A percentile compares a stretch with the other conserved stretches of the same genome.
Evolutionary conservation across 2,113 vertebrate species (phyloP).

Genomic region (Condylura cristata): DNA sequence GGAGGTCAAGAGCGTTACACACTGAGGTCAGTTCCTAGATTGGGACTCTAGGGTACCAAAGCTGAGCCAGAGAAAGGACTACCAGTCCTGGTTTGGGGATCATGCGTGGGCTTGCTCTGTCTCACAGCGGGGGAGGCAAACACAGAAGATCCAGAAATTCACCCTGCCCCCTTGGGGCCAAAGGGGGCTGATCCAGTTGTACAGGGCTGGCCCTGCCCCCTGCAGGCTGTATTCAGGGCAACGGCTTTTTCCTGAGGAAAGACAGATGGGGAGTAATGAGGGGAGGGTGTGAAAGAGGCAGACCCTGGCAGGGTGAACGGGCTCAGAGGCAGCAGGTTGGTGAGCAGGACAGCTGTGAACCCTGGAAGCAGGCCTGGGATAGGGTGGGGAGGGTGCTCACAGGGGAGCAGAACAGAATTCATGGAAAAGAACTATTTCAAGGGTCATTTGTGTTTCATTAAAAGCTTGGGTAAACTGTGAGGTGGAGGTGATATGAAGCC

Average conservation of each 20-base stretch:
- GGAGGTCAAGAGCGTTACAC: neutral
- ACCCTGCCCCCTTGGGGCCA: neutral
- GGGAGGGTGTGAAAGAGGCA: neutral
- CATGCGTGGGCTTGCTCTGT: neutral
- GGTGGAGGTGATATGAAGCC: neutral
- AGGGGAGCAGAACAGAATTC: neutral
- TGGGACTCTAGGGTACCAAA: neutral
- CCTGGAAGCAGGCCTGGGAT: neutral
- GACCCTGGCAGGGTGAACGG: neutral
- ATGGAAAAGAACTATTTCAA: no score
- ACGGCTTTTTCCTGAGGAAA: slow-evolving; percentile 24
- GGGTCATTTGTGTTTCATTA: neutral
- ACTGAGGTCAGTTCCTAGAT: neutral
- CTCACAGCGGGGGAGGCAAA: neutral
- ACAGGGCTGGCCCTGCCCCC: neutral
- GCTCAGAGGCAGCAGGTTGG: neutral
- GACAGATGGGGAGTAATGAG: neutral
- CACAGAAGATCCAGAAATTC: neutral
- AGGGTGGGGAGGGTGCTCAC: neutral
- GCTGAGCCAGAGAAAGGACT: no score
- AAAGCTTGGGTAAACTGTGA: neutral
- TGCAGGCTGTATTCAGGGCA: neutral
- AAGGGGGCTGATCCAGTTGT: neutral
- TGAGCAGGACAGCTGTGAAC: neutral
- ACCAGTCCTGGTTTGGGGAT: neutral